Conservation (phyloP, 2,797 vertebrate genomes). For the Buceros bicornis region DNA sequence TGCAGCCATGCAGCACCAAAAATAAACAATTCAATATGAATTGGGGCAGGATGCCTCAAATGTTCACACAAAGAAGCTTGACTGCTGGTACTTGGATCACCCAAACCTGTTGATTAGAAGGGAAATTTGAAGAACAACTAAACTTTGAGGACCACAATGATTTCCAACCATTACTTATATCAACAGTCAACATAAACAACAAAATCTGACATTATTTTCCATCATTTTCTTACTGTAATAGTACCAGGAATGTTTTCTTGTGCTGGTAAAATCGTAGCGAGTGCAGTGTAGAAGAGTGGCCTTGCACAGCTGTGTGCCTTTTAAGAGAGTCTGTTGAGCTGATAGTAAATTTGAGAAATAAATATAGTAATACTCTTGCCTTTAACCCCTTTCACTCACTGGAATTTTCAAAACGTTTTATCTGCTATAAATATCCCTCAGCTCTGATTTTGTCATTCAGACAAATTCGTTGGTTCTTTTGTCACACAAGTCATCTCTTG, state of each 20-base stretch:
- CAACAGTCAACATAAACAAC: neutral
- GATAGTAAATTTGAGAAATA: constrained; percentile 15
- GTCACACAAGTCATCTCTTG: neutral
- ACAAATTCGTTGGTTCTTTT: neutral
- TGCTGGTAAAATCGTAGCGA: neutral
- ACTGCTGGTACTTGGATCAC: neutral
- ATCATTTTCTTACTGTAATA: neutral
- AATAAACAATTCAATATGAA: constrained; percentile 23
- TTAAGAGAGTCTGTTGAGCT: neutral
- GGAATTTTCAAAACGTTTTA: neutral
- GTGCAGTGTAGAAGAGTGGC: neutral
- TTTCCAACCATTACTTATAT: neutral
- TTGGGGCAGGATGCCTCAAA: neutral
- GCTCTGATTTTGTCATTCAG: neutral
- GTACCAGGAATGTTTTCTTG: neutral
- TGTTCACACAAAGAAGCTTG: neutral
- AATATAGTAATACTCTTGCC: neutral
- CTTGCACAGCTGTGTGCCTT: neutral
- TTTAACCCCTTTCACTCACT: neutral
- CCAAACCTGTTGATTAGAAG: neutral
- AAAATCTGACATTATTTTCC: neutral
- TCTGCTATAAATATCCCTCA: neutral
- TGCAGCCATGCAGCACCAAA: constrained; percentile 6
- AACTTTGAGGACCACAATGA: neutral
- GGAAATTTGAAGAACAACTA: neutral